A percentile compares a stretch with the other conserved stretches of the same genome.
These are phyloP conservation scores for Philaenus spumarius DNA, from an alignment of 1,140 invertebrate genomes.

Conservation along the genomic window DNA sequence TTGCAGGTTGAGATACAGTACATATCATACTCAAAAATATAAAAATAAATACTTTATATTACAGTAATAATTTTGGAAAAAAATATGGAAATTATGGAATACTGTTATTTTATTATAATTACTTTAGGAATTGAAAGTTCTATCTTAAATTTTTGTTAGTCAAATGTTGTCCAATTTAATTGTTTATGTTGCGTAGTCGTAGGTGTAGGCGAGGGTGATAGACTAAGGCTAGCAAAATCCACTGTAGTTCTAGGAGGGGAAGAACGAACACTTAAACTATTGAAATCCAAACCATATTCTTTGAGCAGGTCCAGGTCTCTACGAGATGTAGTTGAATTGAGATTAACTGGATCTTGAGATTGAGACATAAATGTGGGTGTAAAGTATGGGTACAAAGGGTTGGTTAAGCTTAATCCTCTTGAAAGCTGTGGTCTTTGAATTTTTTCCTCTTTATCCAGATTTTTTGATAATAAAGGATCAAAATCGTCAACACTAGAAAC, in stretches of 20 bases:
- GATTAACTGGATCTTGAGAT: not conserved
- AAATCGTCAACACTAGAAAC: conserved; percentile 51
- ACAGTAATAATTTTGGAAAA: no score
- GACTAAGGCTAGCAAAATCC: not conserved
- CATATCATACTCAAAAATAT: no score
- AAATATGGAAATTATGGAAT: no score
- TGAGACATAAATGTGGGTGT: conserved; percentile 39
- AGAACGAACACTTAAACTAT: conserved; percentile 18
- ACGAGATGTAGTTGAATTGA: not conserved
- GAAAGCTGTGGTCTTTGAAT: not conserved
- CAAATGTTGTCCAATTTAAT: conserved; percentile 33
- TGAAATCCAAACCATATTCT: conserved; percentile 35
- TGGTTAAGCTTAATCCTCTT: conserved; percentile 44
- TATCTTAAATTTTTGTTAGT: conserved; percentile 18
- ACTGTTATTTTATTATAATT: no score
- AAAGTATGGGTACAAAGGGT: conserved; percentile 53
- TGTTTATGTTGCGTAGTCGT: conserved; percentile 16
- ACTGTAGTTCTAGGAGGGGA: not conserved
- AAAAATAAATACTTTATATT: no score
- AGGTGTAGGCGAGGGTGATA: not conserved
- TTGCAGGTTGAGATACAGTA: no score
- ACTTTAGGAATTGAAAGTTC: no score
- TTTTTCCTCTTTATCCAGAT: conserved; percentile 16
- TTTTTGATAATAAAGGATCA: conserved; percentile 48
- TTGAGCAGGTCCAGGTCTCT: conserved; percentile 27